Evolutionary conservation across 1,140 invertebrate species (phyloP).

Genomic region (Xylocopa sonorina): DNA sequence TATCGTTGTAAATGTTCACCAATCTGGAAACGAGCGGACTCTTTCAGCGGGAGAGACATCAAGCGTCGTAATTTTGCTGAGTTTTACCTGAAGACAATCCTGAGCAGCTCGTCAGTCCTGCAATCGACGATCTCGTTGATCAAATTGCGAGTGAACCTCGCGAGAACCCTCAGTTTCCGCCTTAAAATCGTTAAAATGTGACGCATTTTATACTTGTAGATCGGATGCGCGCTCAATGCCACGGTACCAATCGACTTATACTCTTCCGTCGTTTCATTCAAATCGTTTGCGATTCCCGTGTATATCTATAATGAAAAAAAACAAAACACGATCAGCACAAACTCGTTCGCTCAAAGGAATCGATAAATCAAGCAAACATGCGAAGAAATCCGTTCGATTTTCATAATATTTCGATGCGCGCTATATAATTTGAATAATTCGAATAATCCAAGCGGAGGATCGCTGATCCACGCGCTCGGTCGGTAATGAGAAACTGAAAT

Average conservation of each 20-base stretch:
- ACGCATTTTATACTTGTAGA: conserved; percentile 70
- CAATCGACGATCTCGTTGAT: conserved; percentile 66
- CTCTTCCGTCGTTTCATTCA: conserved; percentile 52
- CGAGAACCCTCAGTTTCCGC: conserved; percentile 65
- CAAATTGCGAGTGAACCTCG: conserved; percentile 63
- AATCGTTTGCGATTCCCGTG: conserved; percentile 39
- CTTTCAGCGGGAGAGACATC: neutral
- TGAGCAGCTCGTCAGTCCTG: conserved; percentile 60
- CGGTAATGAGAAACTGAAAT: conserved; percentile 26
- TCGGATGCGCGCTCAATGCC: conserved; percentile 38
- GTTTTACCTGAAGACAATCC: conserved; percentile 68
- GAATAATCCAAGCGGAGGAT: neutral
- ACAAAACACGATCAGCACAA: neutral
- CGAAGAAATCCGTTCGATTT: no score
- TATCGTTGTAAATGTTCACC: conserved; percentile 71
- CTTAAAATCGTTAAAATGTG: conserved; percentile 59
- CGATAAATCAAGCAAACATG: neutral
- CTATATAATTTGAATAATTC: neutral
- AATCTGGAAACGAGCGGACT: conserved; percentile 56
- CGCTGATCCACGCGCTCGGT: neutral
- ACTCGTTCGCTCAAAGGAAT: neutral
- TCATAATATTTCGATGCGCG: no score
- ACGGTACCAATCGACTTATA: conserved; percentile 52
- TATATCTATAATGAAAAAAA: conserved; percentile 44
- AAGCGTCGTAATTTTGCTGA: neutral